Conservation (phyloP, 2,888 invertebrate species). For the Altica lythri region DNA sequence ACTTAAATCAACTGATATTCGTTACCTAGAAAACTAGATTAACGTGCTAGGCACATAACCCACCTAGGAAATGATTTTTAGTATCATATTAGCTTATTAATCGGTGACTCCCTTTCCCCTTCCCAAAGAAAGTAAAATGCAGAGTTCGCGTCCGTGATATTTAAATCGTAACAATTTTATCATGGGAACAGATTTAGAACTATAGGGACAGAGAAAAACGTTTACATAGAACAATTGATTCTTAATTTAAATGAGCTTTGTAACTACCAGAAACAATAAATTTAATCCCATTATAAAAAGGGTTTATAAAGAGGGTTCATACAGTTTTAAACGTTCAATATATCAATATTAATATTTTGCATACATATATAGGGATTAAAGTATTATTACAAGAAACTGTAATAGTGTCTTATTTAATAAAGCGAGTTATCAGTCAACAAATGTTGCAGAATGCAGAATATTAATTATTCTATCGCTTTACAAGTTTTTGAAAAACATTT, state of each 20-base stretch:
- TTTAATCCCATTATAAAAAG: too few relatives aligned
- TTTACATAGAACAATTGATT: slow-evolving; percentile 3
- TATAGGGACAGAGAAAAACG: background rate
- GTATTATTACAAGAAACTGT: too few relatives aligned
- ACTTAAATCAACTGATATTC: background rate
- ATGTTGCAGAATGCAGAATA: too few relatives aligned
- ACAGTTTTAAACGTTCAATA: too few relatives aligned
- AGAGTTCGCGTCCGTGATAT: slow-evolving; percentile 22
- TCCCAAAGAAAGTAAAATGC: slow-evolving; percentile 1
- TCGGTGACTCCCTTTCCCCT: slow-evolving; percentile 9
- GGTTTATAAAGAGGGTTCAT: too few relatives aligned
- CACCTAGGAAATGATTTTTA: slow-evolving; percentile 13
- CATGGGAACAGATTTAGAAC: slow-evolving; percentile 14
- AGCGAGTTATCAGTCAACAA: too few relatives aligned
- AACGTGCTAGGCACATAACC: background rate
- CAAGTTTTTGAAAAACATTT: too few relatives aligned
- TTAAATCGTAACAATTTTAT: slow-evolving; percentile 9
- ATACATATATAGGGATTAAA: too few relatives aligned
- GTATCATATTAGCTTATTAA: slow-evolving; percentile 13
- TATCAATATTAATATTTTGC: too few relatives aligned
- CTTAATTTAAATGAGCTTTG: slow-evolving; percentile 1
- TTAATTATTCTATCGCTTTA: too few relatives aligned
- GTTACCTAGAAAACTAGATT: background rate
- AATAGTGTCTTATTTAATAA: too few relatives aligned
- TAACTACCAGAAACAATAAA: too few relatives aligned